A percentile compares a stretch with the other conserved stretches of the same genome.
Conservation (phyloP, 2,113 vertebrate species). For the Pangasianodon gigas region DNA sequence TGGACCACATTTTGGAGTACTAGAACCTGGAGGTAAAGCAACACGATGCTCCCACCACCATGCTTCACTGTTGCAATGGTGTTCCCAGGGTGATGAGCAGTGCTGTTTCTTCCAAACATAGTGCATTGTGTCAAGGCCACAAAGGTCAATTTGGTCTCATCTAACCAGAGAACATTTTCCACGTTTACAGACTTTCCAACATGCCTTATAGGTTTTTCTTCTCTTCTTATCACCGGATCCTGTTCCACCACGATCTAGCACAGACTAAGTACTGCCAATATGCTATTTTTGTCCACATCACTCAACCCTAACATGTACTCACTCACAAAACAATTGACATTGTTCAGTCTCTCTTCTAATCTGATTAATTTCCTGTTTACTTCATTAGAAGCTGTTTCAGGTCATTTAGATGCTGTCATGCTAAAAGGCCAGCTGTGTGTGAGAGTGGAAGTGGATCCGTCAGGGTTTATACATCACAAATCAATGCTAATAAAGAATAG, state of each 20-base stretch:
- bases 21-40: neutral
- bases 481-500: slow-evolving; percentile 22
- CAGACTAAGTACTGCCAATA: neutral
- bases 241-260: neutral
- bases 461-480: slow-evolving; percentile 14
- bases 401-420: neutral
- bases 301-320: neutral
- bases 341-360: neutral
- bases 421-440: neutral
- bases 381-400: slow-evolving; percentile 19
- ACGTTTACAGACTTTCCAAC: neutral
- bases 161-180: neutral
- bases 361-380: neutral
- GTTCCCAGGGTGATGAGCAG: neutral
- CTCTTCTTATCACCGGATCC: neutral
- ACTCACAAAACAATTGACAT: neutral
- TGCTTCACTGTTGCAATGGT: neutral
- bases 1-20: neutral
- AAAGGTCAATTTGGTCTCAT: neutral
- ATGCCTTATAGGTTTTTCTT: neutral
- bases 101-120: neutral
- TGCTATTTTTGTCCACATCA: neutral
- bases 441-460: slow-evolving; percentile 4
- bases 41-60: neutral
- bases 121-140: neutral